Conservation (phyloP, 2,113 vertebrate species). For the Cinclus cinclus region DNA sequence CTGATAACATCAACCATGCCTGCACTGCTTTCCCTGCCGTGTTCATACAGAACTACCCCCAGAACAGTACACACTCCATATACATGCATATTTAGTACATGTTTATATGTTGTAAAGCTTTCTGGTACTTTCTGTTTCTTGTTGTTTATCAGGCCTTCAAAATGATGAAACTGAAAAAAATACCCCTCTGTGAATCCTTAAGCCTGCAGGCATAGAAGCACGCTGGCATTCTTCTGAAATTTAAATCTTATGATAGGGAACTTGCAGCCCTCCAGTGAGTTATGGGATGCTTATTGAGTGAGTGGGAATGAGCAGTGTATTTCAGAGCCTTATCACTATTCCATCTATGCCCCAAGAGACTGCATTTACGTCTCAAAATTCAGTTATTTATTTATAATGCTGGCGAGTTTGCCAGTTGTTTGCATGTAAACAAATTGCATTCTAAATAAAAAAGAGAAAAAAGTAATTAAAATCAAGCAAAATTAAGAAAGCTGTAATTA, state of each 20-base stretch:
- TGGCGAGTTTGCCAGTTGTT: neutral
- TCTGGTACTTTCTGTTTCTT: neutral
- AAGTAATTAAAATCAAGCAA: neutral
- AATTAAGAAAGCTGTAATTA: neutral
- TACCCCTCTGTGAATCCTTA: neutral
- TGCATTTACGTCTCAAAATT: slow-evolving; percentile 38
- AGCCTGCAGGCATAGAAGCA: neutral
- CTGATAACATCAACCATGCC: neutral
- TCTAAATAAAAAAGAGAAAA: neutral
- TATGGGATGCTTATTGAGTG: slow-evolving; percentile 31
- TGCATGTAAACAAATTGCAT: neutral
- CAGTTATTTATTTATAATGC: slow-evolving; percentile 35
- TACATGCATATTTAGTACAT: neutral
- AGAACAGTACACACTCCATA: neutral
- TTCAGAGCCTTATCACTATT: slow-evolving; percentile 22
- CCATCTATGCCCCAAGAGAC: slow-evolving; percentile 39
- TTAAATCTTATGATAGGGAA: slow-evolving; percentile 33
- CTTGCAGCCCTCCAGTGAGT: slow-evolving; percentile 12
- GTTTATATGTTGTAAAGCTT: neutral
- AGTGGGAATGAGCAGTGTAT: slow-evolving; percentile 27
- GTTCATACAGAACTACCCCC: neutral
- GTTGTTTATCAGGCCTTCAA: neutral
- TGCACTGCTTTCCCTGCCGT: neutral
- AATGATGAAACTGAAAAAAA: neutral
- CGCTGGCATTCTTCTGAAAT: slow-evolving; percentile 32